phyloP scores from a whole-genome alignment of 2,113 vertebrate genomes.

The Uropsilus gracilis region DNA sequence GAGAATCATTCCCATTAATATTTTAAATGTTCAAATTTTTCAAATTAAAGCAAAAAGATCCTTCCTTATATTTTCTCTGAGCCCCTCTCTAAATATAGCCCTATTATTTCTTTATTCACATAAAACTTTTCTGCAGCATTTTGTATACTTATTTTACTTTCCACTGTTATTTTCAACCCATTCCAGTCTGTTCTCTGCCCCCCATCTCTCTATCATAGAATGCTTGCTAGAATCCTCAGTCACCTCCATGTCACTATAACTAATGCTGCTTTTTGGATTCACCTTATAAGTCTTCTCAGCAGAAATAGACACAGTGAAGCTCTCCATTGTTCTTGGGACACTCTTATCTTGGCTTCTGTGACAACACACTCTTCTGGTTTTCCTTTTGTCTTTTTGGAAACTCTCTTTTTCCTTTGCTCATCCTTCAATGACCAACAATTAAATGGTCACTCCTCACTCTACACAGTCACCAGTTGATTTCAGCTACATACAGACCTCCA shows the following conservation, averaged over 20 bases:
- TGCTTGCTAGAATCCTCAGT: neutral
- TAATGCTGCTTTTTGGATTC: neutral
- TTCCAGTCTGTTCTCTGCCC: neutral
- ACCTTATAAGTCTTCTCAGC: neutral
- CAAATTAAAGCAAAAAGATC: neutral
- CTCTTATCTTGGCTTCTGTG: neutral
- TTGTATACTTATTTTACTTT: neutral
- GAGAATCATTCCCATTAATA: neutral
- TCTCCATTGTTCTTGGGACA: neutral
- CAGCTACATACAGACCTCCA: neutral
- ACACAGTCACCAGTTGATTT: neutral
- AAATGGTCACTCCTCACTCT: neutral
- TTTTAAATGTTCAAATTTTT: neutral
- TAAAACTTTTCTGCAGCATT: neutral
- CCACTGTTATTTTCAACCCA: neutral
- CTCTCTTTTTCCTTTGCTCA: neutral
- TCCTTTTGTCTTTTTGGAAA: neutral
- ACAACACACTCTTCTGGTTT: neutral
- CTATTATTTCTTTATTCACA: neutral
- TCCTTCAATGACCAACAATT: neutral
- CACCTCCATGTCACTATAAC: neutral
- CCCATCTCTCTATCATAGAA: neutral
- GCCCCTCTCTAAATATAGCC: neutral
- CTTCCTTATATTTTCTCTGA: neutral
- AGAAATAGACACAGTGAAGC: neutral